Percentiles rank a stretch among this genome's conserved stretches.
Evolutionary conservation across 2,888 invertebrate genomes (phyloP).

Genomic region (Athalia circularis): DNA sequence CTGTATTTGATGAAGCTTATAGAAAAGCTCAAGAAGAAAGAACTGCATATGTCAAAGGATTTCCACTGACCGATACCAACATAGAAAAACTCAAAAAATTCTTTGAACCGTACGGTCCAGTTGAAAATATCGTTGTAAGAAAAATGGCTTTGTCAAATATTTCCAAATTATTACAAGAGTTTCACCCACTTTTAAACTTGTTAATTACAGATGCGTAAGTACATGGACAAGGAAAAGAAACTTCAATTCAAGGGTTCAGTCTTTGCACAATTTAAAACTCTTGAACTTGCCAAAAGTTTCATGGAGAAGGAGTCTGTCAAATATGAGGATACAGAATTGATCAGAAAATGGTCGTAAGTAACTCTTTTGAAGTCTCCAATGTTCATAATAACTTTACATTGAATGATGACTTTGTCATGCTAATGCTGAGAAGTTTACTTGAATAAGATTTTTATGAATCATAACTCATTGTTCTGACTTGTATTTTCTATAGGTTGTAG

Average conservation of each 20-base stretch:
- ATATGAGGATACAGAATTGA: slow-evolving; percentile 80
- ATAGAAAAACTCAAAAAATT: slow-evolving; percentile 85
- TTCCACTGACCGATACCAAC: slow-evolving; percentile 80
- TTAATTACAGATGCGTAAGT: slow-evolving; percentile 75
- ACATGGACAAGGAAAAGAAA: slow-evolving; percentile 80
- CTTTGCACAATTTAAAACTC: slow-evolving; percentile 89
- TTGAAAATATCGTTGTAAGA: slow-evolving; percentile 72
- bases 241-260: slow-evolving; percentile 93
- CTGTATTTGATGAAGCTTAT: slow-evolving; percentile 89
- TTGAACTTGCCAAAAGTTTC: slow-evolving; percentile 88
- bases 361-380: not conserved
- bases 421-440: slow-evolving; percentile 13
- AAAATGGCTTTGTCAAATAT: not conserved
- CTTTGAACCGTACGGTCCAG: slow-evolving; percentile 81
- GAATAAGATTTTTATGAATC: not conserved
- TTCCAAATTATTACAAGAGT: not conserved
- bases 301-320: slow-evolving; percentile 82
- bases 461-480: slow-evolving; percentile 1
- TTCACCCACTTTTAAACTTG: not conserved
- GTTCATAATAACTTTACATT: slow-evolving; percentile 17
- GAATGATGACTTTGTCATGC: slow-evolving; percentile 29
- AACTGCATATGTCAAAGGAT: slow-evolving; percentile 93
- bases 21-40: slow-evolving; percentile 85
- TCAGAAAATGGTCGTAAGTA: slow-evolving; percentile 82
- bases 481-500: slow-evolving; percentile 28